Conservation (phyloP, 2,797 vertebrate genomes). For the Sternarchorhynchus goeldii region DNA sequence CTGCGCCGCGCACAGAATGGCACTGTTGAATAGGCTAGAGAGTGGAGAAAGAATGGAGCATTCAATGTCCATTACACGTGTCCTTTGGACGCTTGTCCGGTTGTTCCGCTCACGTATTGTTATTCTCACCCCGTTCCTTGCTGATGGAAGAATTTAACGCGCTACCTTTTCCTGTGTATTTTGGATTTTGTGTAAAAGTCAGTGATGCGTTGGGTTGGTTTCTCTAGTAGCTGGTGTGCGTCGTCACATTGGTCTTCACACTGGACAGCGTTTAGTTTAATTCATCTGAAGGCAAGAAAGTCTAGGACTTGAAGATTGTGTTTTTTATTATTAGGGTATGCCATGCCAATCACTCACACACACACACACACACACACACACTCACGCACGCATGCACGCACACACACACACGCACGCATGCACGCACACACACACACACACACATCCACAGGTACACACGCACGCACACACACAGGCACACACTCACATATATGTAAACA, state of each 20-base stretch:
- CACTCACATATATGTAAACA: too few species aligned
- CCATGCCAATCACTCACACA: too few species aligned
- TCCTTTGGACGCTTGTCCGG: conserved; percentile 52
- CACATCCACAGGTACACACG: too few species aligned
- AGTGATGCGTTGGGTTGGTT: not conserved
- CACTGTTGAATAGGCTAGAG: conserved; percentile 65
- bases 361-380: too few species aligned
- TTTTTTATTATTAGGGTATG: too few species aligned
- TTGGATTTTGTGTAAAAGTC: not conserved
- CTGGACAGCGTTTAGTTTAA: not conserved
- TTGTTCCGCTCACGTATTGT: conserved; percentile 49
- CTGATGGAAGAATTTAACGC: conserved; percentile 41
- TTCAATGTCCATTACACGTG: conserved; percentile 33
- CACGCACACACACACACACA: too few species aligned
- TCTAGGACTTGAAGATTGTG: too few species aligned
- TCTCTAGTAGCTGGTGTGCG: not conserved
- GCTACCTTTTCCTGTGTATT: conserved; percentile 23
- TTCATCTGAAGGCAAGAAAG: too few species aligned
- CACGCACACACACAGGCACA: too few species aligned
- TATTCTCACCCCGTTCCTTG: conserved; percentile 52
- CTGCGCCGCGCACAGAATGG: conserved; percentile 60
- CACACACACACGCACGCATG: too few species aligned
- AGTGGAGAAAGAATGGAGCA: conserved; percentile 52
- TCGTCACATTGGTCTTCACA: not conserved
- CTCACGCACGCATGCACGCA: too few species aligned